Evolutionary conservation across 2,113 vertebrate genomes (phyloP).

Genomic region (Otocyon megalotis): DNA sequence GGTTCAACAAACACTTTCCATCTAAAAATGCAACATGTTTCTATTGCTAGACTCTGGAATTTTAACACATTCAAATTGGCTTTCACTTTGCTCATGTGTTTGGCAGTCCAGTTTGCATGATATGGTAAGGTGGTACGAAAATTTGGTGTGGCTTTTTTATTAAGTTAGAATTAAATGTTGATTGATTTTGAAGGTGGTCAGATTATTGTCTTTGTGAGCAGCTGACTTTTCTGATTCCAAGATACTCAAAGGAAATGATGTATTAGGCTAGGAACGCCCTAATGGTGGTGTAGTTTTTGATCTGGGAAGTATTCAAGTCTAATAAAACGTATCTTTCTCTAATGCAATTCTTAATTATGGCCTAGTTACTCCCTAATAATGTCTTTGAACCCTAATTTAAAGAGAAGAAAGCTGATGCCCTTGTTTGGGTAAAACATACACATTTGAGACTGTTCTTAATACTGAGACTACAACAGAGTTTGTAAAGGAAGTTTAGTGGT

Average conservation of each 20-base stretch:
- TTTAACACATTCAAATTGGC: not conserved
- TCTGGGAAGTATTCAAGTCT: constrained; percentile 36
- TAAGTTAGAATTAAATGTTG: constrained; percentile 35
- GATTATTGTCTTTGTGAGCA: not conserved
- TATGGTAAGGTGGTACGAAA: not conserved
- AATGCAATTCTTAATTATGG: constrained; percentile 64
- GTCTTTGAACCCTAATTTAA: constrained; percentile 66
- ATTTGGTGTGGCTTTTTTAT: constrained; percentile 32
- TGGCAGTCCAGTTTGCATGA: not conserved
- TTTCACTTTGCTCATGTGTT: constrained; percentile 21
- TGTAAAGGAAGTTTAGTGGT: constrained; percentile 38
- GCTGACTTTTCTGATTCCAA: constrained; percentile 36
- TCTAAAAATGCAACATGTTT: constrained; percentile 33
- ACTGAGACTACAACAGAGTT: not conserved
- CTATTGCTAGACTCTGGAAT: not conserved
- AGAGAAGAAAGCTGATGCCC: constrained; percentile 16
- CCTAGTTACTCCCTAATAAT: constrained; percentile 12
- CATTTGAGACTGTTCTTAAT: constrained; percentile 8
- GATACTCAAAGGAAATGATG: constrained; percentile 8
- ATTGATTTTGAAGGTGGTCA: constrained; percentile 42
- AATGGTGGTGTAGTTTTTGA: constrained; percentile 51
- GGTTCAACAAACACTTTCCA: not conserved
- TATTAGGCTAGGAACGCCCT: not conserved
- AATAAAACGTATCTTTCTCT: constrained; percentile 40
- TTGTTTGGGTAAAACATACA: not conserved